Evolutionary conservation across 2,797 vertebrate genomes (phyloP).

Genomic region (Rachycentron canadum): DNA sequence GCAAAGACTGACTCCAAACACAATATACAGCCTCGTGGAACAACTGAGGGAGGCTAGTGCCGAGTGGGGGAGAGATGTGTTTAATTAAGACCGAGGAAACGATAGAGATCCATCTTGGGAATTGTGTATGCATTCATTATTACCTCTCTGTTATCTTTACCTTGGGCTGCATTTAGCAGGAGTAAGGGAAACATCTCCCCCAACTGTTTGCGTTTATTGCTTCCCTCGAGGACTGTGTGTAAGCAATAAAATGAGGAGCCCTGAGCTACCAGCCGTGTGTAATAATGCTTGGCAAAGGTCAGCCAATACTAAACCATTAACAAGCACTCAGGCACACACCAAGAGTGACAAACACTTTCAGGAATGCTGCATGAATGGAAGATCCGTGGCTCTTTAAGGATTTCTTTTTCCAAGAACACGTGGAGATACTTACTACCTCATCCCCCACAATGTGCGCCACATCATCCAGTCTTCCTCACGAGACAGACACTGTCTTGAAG

Average conservation of each 20-base stretch:
- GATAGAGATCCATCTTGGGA: conserved; percentile 38
- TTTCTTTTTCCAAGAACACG: conserved; percentile 54
- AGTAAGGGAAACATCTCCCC: conserved; percentile 55
- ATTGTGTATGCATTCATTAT: conserved; percentile 41
- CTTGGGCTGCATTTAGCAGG: conserved; percentile 38
- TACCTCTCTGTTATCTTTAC: conserved; percentile 53
- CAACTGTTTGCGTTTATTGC: conserved; percentile 57
- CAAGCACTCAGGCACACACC: conserved; percentile 54
- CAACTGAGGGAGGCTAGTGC: conserved; percentile 22
- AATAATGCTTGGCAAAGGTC: conserved; percentile 58
- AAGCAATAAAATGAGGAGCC: conserved; percentile 55
- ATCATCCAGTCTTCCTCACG: conserved; percentile 67
- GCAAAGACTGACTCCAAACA: conserved; percentile 38
- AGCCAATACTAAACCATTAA: conserved; percentile 72
- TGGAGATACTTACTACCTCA: conserved; percentile 62
- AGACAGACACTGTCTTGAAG: conserved; percentile 41
- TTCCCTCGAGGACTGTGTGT: conserved; percentile 42
- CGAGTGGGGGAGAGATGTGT: conserved; percentile 52
- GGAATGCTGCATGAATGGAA: conserved; percentile 73
- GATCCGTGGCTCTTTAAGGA: conserved; percentile 66
- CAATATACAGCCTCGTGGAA: conserved; percentile 16
- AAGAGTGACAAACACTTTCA: conserved; percentile 67
- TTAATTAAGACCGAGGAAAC: conserved; percentile 61
- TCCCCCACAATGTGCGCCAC: conserved; percentile 67
- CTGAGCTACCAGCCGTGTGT: conserved; percentile 38